Evolutionary conservation across 2,888 invertebrate genomes (phyloP), one percentile per base, ranked within the genome.

Genomic region (Danaus chrysippus): DNA sequence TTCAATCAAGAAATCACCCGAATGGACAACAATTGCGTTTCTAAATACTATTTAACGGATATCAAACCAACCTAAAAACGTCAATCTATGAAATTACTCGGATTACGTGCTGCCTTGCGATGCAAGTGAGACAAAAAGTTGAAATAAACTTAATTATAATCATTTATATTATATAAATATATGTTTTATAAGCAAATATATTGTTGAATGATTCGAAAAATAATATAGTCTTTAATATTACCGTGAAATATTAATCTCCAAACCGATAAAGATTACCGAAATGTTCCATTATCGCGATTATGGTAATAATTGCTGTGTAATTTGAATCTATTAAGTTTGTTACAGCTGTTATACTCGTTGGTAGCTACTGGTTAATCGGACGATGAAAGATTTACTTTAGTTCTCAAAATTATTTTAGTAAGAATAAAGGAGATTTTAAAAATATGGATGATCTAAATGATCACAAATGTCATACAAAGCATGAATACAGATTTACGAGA

Each of bases 251-350:
- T 34, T 34, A 5, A 34, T 34, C 23, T 34, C 8, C 23, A 34
- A 34, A 5, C 23, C 23, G 23, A 34, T 34, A 34, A 34, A 34
- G 23, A 34, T 34, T 34, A 34, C 23, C 23, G 23, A 34, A 34
- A 34, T 34, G 23, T 34, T 5, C 23, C 8, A 6, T 34, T 5
- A 34, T 34, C 23, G 23, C 3, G 23, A 34, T 34, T 34, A 54
- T 54, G 46, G 23, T 34, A 59, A 54, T 46, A 42, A 49, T 42
- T 59, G 46, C 44, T 49, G 61, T 43, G 53, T 42, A 43, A 61
- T 63, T 56, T 52, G 15, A 44, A 58, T 56, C 55, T 43, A 19
- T 46, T 43, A 49, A 61, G 57, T 52, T 34, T 56, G 61, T 66
- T 60, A 60, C 55, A 46, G 55, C 59, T 42, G 54, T 49, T 55